Evolutionary conservation across 2,113 vertebrate species (phyloP).

Genomic region (Boleophthalmus pectinirostris): DNA sequence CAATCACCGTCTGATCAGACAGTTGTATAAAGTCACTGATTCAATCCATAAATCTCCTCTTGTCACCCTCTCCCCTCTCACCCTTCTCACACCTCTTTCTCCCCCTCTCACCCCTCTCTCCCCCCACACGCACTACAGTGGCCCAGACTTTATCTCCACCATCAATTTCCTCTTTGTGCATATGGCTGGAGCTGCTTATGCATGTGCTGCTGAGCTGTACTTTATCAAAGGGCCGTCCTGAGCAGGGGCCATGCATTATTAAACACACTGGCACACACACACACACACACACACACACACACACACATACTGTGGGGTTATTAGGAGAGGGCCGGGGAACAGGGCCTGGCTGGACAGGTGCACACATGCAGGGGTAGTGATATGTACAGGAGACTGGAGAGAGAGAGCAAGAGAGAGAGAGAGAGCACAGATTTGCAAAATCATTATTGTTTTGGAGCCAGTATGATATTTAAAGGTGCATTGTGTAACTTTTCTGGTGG

Average conservation of each 20-base stretch:
- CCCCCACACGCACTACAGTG: conserved; percentile 35
- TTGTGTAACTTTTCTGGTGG: no score
- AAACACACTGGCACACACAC: conserved; percentile 56
- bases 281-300: not conserved
- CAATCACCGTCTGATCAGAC: conserved; percentile 70
- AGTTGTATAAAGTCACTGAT: conserved; percentile 55
- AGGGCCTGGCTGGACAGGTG: conserved; percentile 51
- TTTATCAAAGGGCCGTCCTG: conserved; percentile 80
- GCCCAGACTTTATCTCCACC: conserved; percentile 77
- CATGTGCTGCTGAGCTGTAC: conserved; percentile 74
- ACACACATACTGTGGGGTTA: conserved; percentile 22
- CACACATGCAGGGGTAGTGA: conserved; percentile 1
- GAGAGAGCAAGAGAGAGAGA: conserved; percentile 40
- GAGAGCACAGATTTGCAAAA: conserved; percentile 22
- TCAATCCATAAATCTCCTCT: conserved; percentile 65
- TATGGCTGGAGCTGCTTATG: conserved; percentile 81
- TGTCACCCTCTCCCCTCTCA: not conserved
- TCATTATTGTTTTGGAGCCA: not conserved
- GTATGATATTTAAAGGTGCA: no score
- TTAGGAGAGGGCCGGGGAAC: conserved; percentile 42
- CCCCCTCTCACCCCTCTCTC: conserved; percentile 26
- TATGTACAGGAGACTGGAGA: conserved; percentile 18
- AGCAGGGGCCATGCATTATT: conserved; percentile 81
- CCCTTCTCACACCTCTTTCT: conserved; percentile 36
- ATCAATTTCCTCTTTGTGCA: conserved; percentile 81